Evolutionary conservation across 2,797 vertebrate genomes (phyloP).

Genomic region (Sorex maritimensis): DNA sequence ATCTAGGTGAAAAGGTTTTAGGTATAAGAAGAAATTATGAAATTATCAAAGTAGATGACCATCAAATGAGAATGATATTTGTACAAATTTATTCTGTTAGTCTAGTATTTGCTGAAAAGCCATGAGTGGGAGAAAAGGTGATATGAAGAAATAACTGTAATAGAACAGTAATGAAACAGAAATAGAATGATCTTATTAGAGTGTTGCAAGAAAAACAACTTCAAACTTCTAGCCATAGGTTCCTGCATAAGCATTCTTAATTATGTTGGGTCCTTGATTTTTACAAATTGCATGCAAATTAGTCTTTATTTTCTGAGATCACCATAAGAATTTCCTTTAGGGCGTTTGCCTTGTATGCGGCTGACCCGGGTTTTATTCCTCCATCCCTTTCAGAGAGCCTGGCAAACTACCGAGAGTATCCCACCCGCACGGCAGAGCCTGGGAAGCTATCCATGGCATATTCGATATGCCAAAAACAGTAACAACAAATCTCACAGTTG

Average conservation of each 20-base stretch:
- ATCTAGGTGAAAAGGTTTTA: not conserved
- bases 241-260: constrained; percentile 8
- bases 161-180: not conserved
- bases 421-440: no score
- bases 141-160: not conserved
- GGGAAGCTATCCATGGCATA: no score
- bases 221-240: not conserved
- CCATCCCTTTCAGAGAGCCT: no score
- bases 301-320: not conserved
- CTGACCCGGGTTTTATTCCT: no score
- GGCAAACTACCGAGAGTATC: no score
- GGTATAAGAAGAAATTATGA: not conserved
- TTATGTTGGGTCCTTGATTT: not conserved
- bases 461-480: no score
- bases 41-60: not conserved
- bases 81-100: not conserved
- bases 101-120: not conserved
- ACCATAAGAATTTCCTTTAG: not conserved
- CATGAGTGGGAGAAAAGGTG: not conserved
- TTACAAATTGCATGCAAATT: constrained; percentile 5
- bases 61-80: not conserved
- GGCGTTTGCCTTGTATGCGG: no score
- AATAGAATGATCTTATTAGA: not conserved
- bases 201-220: not conserved
- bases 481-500: no score